Conservation (phyloP, 2,888 invertebrate genomes). For the Drosophila rubida region DNA sequence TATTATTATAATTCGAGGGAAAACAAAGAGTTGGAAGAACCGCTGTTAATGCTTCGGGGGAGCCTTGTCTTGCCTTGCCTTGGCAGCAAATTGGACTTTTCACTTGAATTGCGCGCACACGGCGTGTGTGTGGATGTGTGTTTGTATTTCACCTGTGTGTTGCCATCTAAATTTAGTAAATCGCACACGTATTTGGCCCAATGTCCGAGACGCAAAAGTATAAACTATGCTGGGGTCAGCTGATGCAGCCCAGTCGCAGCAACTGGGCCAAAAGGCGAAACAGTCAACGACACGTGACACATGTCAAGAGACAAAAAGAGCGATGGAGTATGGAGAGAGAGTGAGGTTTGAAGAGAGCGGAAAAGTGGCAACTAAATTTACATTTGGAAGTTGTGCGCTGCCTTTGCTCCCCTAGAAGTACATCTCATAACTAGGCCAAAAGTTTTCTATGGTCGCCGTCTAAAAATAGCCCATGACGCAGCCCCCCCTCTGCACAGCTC, state of each 20-base stretch:
- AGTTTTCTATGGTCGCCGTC: conserved; percentile 23
- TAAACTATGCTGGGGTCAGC: conserved; percentile 79
- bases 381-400: conserved; percentile 32
- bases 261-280: conserved; percentile 77
- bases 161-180: conserved; percentile 72
- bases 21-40: conserved; percentile 43
- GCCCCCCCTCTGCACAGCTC: neutral
- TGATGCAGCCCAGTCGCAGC: conserved; percentile 37
- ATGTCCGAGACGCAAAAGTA: conserved; percentile 70
- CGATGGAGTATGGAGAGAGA: neutral
- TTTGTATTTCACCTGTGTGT: conserved; percentile 66
- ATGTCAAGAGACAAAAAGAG: conserved; percentile 10
- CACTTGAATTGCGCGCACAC: conserved; percentile 59
- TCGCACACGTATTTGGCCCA: conserved; percentile 80
- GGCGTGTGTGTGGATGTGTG: conserved; percentile 13
- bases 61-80: conserved; percentile 27
- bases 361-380: conserved; percentile 36
- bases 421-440: conserved; percentile 58
- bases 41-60: conserved; percentile 8
- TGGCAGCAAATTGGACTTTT: conserved; percentile 64
- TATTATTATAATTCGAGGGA: conserved; percentile 45
- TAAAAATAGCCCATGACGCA: conserved; percentile 53
- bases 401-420: conserved; percentile 47
- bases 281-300: conserved; percentile 74
- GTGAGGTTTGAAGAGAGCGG: neutral